Evolutionary conservation across 2,797 vertebrate genomes (phyloP).

Genomic region (Coluber constrictor): DNA sequence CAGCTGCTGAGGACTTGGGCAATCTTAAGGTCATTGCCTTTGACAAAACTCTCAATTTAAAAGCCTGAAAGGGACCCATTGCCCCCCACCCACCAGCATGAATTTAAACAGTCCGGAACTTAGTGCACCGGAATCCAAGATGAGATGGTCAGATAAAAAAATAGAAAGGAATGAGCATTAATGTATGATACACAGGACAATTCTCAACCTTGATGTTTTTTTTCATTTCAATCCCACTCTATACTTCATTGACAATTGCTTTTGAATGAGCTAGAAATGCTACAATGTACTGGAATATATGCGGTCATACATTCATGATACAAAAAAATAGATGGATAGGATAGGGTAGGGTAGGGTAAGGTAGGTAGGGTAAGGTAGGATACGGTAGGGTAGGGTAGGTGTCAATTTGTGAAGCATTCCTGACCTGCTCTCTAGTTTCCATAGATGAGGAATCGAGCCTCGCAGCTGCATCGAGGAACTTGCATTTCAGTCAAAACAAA

Average conservation of each 20-base stretch:
- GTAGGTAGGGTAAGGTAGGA: too few relatives aligned
- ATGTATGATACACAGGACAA: too few relatives aligned
- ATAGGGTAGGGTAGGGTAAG: too few relatives aligned
- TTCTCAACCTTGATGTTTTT: not conserved
- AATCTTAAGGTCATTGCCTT: not conserved
- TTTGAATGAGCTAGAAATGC: not conserved
- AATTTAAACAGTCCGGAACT: not conserved
- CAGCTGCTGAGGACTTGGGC: not conserved
- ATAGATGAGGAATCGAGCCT: too few relatives aligned
- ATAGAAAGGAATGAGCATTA: not conserved
- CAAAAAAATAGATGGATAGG: not conserved
- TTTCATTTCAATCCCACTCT: not conserved
- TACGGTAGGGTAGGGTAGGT: too few relatives aligned
- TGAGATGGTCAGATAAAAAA: not conserved
- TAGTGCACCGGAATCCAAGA: not conserved
- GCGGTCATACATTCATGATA: not conserved
- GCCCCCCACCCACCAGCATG: not conserved
- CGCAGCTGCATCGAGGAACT: too few relatives aligned
- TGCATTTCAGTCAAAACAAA: too few relatives aligned
- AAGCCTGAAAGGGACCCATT: not conserved
- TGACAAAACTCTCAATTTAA: not conserved
- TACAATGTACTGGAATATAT: too few relatives aligned
- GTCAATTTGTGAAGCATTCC: too few relatives aligned
- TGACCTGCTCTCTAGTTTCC: too few relatives aligned
- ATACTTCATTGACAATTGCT: not conserved